A percentile compares a stretch with the other conserved stretches of the same genome.
These are phyloP conservation scores for Stegostoma tigrinum DNA, from an alignment of 2,113 vertebrate species.

Conservation along the genomic window DNA sequence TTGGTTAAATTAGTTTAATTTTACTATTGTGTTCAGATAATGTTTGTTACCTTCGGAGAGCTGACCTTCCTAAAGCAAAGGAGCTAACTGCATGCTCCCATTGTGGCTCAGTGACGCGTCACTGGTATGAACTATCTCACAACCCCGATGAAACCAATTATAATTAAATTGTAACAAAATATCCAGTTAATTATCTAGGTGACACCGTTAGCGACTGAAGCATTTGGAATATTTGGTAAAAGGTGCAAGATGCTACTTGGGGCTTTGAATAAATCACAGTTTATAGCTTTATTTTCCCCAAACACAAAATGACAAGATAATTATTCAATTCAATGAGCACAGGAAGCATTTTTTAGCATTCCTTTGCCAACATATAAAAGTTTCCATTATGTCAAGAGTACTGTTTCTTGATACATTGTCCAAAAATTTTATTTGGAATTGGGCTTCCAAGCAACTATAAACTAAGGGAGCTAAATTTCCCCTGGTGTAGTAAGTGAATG, in stretches of 20 bases:
- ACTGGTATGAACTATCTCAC: background rate
- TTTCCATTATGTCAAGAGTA: background rate
- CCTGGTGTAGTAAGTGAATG: background rate
- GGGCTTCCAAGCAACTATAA: background rate
- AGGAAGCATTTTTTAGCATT: background rate
- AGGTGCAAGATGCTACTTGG: background rate
- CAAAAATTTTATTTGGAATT: conserved; percentile 1
- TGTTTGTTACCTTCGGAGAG: background rate
- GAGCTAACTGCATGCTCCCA: background rate
- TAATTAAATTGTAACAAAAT: conserved; percentile 17
- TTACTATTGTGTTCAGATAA: background rate
- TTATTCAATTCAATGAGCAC: background rate
- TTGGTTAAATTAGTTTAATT: background rate
- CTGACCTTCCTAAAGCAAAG: background rate
- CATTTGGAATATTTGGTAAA: background rate
- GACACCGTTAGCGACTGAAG: background rate
- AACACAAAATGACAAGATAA: conserved; percentile 7
- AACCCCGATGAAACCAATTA: background rate
- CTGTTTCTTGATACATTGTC: background rate
- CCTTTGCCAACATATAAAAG: background rate
- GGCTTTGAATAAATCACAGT: background rate
- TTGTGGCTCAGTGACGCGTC: background rate
- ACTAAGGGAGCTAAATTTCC: background rate
- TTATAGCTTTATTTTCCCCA: background rate
- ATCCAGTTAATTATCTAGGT: background rate